Conservation (phyloP, 2,797 vertebrate genomes). For the Rhinoraja longicauda region DNA sequence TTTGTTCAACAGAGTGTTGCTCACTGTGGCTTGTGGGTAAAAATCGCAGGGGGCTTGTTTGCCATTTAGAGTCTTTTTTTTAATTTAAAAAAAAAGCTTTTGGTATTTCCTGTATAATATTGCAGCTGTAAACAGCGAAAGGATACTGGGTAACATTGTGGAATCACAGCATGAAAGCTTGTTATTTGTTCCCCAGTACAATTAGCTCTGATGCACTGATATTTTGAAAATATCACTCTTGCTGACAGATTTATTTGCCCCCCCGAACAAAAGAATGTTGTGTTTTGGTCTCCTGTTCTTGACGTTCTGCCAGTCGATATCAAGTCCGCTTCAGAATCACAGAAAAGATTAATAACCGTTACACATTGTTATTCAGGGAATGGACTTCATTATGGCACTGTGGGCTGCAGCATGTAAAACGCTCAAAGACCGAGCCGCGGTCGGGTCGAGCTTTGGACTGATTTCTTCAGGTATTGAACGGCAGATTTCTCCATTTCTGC, state of each 20-base stretch:
- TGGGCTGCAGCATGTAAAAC: background rate
- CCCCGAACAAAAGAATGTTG: background rate
- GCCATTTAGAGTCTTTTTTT: background rate
- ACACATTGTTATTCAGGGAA: background rate
- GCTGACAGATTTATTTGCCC: background rate
- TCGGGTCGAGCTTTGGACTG: background rate
- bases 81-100: background rate
- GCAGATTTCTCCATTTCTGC: background rate
- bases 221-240: background rate
- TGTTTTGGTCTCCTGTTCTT: background rate
- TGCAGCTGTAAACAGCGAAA: conserved; percentile 12
- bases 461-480: background rate
- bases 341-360: no score
- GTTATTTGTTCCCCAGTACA: conserved; percentile 2
- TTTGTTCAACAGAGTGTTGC: background rate
- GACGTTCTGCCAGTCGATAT: background rate
- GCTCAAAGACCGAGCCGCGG: background rate
- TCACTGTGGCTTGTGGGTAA: background rate
- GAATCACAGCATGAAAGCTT: background rate
- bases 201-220: background rate
- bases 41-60: background rate
- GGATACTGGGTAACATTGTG: background rate
- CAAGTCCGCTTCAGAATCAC: background rate
- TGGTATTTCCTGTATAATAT: conserved; percentile 24
- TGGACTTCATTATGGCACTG: background rate